A percentile compares a stretch with the other conserved stretches of the same genome.
phyloP scores from a whole-genome alignment of 1,140 invertebrate species.

The Apocrypta bakeri region DNA sequence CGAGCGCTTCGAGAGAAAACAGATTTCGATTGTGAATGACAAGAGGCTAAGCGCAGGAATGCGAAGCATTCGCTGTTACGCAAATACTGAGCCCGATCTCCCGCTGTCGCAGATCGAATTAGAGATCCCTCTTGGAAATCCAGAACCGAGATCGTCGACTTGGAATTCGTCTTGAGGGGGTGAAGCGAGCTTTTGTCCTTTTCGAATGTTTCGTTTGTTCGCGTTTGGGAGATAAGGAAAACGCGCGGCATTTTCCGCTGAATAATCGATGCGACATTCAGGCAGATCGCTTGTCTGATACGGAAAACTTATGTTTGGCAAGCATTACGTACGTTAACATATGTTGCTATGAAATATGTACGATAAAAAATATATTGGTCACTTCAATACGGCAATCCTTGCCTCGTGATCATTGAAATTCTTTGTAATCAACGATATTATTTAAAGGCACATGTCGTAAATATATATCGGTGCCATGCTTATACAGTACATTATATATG shows the following conservation, averaged over 20 bases:
- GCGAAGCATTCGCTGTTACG: constrained; percentile 66
- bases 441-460: constrained; percentile 46
- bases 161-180: constrained; percentile 36
- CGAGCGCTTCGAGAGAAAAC: constrained; percentile 68
- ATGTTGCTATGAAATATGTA: too few species aligned
- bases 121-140: constrained; percentile 55
- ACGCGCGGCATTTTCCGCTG: not conserved
- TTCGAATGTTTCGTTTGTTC: constrained; percentile 7
- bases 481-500: not conserved
- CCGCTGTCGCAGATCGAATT: constrained; percentile 60
- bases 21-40: constrained; percentile 72
- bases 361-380: too few species aligned
- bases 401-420: constrained; percentile 53
- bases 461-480: not conserved
- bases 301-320: too few species aligned
- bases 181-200: not conserved
- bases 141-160: constrained; percentile 27
- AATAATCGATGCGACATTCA: not conserved
- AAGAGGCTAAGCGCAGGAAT: constrained; percentile 61
- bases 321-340: too few species aligned
- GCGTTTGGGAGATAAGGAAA: not conserved
- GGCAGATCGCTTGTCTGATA: too few species aligned
- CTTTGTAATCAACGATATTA: constrained; percentile 60
- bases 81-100: constrained; percentile 63
- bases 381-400: not conserved